Conservation (phyloP, 2,797 vertebrate species). For the Lithobates pipiens region DNA sequence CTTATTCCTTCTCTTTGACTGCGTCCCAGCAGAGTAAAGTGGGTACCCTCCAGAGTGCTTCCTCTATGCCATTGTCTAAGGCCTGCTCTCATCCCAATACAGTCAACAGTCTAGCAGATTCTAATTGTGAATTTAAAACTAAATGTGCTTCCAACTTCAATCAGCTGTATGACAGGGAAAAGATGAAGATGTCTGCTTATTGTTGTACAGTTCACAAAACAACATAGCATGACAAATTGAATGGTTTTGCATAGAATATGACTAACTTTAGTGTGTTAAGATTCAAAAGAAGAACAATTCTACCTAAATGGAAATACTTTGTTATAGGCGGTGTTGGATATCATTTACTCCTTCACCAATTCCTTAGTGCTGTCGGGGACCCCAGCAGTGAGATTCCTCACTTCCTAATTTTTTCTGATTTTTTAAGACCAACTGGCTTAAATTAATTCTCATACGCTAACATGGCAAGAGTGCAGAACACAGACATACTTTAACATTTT, state of each 20-base stretch:
- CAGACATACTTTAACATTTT: too few species aligned
- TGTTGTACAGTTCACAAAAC: background rate
- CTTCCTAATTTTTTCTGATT: background rate
- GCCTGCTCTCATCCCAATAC: background rate
- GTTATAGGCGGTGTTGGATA: too few species aligned
- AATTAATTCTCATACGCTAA: too few species aligned
- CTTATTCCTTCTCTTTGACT: background rate
- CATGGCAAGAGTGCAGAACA: too few species aligned
- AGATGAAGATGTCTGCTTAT: background rate
- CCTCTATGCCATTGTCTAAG: background rate
- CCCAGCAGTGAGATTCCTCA: too few species aligned
- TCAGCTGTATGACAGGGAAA: background rate
- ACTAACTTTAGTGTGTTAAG: background rate
- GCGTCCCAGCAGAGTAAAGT: background rate
- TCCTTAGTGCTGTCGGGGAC: too few species aligned
- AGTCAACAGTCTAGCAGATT: background rate
- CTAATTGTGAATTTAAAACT: slow-evolving; percentile 1
- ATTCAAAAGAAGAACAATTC: background rate
- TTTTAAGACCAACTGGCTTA: background rate
- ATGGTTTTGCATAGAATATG: background rate
- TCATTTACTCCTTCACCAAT: too few species aligned
- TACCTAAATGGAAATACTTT: too few species aligned
- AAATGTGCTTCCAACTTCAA: background rate
- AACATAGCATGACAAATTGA: background rate
- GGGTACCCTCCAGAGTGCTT: background rate